Evolutionary conservation across 2,888 invertebrate genomes (phyloP).

Genomic region (Polydrusus tereticollis): DNA sequence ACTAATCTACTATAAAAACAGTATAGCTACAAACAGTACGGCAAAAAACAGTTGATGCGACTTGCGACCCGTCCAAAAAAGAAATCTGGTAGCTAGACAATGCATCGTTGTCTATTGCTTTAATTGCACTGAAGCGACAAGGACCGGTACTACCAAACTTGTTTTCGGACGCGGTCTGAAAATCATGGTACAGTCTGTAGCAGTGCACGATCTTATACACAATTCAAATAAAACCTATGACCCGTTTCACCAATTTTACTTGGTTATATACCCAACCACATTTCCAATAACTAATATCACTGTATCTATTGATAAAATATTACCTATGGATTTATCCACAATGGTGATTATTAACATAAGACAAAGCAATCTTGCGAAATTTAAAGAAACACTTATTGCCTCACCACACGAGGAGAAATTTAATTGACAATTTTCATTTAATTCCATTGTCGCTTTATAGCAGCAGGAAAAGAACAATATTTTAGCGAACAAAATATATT

Average conservation of each 20-base stretch:
- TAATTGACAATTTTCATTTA: not conserved
- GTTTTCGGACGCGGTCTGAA: not conserved
- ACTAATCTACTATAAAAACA: slow-evolving; percentile 59
- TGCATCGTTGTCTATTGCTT: not conserved
- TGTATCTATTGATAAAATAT: slow-evolving; percentile 45
- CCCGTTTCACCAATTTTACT: slow-evolving; percentile 46
- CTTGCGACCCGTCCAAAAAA: slow-evolving; percentile 5
- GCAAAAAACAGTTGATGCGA: slow-evolving; percentile 23
- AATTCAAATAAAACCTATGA: slow-evolving; percentile 47
- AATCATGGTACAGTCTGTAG: slow-evolving; percentile 40
- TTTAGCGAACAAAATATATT: too few relatives aligned
- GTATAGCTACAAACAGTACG: slow-evolving; percentile 61
- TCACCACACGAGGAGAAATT: not conserved
- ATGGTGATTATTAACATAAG: not conserved
- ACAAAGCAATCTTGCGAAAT: not conserved
- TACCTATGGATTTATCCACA: slow-evolving; percentile 26
- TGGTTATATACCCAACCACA: slow-evolving; percentile 43
- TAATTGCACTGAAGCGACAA: too few relatives aligned
- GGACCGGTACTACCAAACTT: too few relatives aligned
- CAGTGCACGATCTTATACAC: slow-evolving; percentile 43
- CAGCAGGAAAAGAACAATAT: not conserved
- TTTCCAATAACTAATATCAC: slow-evolving; percentile 50
- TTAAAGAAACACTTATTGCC: not conserved
- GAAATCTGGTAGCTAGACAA: not conserved
- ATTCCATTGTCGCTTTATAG: not conserved